Percentiles rank a stretch among this genome's conserved stretches.
Evolutionary conservation across 2,797 vertebrate genomes (phyloP).

Genomic region (Crenuchus spilurus): DNA sequence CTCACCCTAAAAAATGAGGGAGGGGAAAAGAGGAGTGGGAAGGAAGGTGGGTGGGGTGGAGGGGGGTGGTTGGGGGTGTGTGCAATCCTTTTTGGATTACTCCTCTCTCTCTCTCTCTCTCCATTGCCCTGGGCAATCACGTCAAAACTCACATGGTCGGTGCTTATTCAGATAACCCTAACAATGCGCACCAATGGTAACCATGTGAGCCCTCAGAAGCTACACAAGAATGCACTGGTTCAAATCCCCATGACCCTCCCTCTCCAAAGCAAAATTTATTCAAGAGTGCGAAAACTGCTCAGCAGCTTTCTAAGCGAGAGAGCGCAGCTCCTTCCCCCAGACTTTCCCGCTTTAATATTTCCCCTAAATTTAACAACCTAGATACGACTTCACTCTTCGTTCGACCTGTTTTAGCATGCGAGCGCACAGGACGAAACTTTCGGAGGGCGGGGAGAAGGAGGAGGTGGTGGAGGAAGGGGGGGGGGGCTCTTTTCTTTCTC

Average conservation of each 20-base stretch:
- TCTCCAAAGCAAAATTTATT: constrained; percentile 88
- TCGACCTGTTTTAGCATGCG: not conserved
- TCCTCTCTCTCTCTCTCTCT: constrained; percentile 67
- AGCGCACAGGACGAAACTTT: constrained; percentile 18
- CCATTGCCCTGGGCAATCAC: constrained; percentile 83
- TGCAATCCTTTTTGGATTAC: constrained; percentile 78
- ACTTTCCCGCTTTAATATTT: constrained; percentile 72
- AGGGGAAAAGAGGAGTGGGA: constrained; percentile 41
- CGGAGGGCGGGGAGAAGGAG: not conserved
- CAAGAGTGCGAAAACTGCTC: constrained; percentile 88
- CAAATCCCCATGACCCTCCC: constrained; percentile 89
- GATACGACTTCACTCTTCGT: not conserved
- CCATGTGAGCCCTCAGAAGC: constrained; percentile 96
- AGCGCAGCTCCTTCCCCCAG: constrained; percentile 71
- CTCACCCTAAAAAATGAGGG: constrained; percentile 22
- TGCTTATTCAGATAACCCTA: constrained; percentile 95
- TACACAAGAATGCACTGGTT: constrained; percentile 97
- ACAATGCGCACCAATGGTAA: constrained; percentile 91
- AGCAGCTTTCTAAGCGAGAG: constrained; percentile 78
- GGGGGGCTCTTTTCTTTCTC: not conserved
- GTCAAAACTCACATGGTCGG: constrained; percentile 90
- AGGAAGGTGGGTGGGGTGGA: constrained; percentile 57
- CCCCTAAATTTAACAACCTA: constrained; percentile 73
- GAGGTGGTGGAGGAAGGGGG: not conserved
- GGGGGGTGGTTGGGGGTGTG: constrained; percentile 53